These are phyloP conservation scores for Parascotia fuliginaria DNA, from an alignment of 2,888 invertebrate species.

Conservation along the genomic window DNA sequence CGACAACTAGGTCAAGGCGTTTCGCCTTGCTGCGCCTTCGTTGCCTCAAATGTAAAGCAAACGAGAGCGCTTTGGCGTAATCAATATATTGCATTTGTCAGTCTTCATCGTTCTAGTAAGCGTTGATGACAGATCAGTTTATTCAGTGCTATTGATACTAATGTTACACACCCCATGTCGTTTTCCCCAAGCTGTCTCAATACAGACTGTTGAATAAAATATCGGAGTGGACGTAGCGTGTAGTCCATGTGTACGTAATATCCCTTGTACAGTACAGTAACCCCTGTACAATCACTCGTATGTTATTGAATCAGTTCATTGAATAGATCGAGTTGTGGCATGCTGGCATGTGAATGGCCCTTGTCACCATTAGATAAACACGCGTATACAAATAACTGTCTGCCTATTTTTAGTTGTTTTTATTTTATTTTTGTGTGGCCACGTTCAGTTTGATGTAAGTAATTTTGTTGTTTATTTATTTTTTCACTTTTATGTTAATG, in stretches of 20 bases:
- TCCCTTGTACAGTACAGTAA: slow-evolving; percentile 13
- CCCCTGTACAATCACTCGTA: slow-evolving; percentile 22
- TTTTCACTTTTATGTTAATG: slow-evolving; percentile 23
- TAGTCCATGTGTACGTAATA: slow-evolving; percentile 12
- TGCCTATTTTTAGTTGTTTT: slow-evolving; percentile 19
- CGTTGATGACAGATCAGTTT: too few relatives aligned
- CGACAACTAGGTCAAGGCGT: slow-evolving; percentile 10
- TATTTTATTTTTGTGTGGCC: slow-evolving; percentile 21
- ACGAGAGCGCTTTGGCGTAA: not conserved
- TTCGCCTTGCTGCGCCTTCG: not conserved
- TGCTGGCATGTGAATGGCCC: slow-evolving; percentile 34
- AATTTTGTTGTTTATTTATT: slow-evolving; percentile 7
- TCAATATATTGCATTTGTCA: too few relatives aligned
- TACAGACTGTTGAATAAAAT: too few relatives aligned
- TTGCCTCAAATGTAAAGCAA: not conserved
- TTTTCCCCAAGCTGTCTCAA: too few relatives aligned
- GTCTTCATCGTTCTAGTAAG: too few relatives aligned
- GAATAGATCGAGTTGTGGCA: slow-evolving; percentile 17
- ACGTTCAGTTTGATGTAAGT: slow-evolving; percentile 34
- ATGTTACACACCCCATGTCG: too few relatives aligned
- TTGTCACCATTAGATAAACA: slow-evolving; percentile 38
- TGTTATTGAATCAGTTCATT: slow-evolving; percentile 26
- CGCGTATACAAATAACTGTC: slow-evolving; percentile 27
- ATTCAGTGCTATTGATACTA: too few relatives aligned
- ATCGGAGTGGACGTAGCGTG: too few relatives aligned